Evolutionary conservation across 2,888 invertebrate species (phyloP).

Genomic region (Lithophane semibrunnea): DNA sequence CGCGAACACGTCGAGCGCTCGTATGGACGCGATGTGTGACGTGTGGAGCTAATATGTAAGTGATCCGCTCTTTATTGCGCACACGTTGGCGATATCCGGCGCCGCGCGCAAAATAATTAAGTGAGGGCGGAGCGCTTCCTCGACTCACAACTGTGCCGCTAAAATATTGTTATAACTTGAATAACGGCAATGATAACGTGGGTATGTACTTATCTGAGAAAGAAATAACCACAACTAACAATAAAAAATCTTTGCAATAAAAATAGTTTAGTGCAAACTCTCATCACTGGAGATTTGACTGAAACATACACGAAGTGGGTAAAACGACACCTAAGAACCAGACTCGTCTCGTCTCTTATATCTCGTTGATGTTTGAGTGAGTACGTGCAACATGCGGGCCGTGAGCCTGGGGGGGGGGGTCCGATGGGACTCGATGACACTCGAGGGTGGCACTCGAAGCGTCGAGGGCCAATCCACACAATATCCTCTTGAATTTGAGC

Average conservation of each 20-base stretch:
- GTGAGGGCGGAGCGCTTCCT: neutral
- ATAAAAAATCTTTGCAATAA: neutral
- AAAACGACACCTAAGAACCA: neutral
- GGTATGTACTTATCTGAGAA: neutral
- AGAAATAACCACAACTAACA: neutral
- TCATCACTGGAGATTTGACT: neutral
- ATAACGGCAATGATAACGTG: neutral
- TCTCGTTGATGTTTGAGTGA: neutral
- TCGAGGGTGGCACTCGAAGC: conserved; percentile 39
- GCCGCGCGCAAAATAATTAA: conserved; percentile 11
- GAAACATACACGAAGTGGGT: neutral
- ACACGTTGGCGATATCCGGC: conserved; percentile 7
- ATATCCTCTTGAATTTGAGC: conserved; percentile 51
- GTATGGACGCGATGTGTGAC: conserved; percentile 4
- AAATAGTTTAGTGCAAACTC: neutral
- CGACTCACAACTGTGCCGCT: neutral
- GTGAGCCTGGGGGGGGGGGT: neutral
- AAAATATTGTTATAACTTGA: neutral
- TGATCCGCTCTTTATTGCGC: conserved; percentile 40
- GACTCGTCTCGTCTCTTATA: neutral
- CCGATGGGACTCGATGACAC: conserved; percentile 22
- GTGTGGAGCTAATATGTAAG: conserved; percentile 28
- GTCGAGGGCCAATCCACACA: conserved; percentile 59
- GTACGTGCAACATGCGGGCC: neutral
- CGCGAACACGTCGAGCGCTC: neutral